phyloP scores from a whole-genome alignment of 53 echinoderm and acorn worm species.

The Pentamera pediparva region DNA sequence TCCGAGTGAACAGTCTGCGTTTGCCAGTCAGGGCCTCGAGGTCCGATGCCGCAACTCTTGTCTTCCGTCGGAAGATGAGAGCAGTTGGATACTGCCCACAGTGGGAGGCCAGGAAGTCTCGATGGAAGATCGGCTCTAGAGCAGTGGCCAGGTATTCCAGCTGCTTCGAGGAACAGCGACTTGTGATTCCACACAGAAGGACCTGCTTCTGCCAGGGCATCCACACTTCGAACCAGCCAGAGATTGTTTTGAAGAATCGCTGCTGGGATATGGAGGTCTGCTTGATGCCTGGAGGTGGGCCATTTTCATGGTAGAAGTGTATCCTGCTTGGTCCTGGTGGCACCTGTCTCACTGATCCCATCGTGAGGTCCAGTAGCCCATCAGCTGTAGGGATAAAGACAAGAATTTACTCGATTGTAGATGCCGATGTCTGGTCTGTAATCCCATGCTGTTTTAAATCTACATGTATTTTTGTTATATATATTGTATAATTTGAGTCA shows the following conservation, averaged over 20 bases:
- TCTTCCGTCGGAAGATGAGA: neutral
- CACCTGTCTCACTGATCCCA: no score
- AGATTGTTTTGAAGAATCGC: constrained; percentile 64
- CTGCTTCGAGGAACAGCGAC: constrained; percentile 67
- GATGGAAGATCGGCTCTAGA: constrained; percentile 89
- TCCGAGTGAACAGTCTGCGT: neutral
- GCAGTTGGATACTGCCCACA: constrained; percentile 53
- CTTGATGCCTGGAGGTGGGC: no score
- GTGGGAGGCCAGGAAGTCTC: constrained; percentile 69
- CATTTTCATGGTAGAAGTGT: no score
- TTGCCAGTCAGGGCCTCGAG: neutral
- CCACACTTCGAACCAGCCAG: constrained; percentile 92
- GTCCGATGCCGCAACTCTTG: neutral
- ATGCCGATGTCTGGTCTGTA: no score
- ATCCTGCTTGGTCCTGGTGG: no score
- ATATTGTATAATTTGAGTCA: no score
- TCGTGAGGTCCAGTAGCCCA: no score
- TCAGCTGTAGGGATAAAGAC: no score
- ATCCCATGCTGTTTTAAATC: no score
- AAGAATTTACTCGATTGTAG: no score
- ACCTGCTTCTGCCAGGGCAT: constrained; percentile 89
- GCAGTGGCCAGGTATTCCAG: constrained; percentile 89
- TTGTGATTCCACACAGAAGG: constrained; percentile 77
- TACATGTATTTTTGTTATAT: no score
- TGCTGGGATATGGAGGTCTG: constrained; percentile 33